These are phyloP conservation scores for Chloroceryle inda DNA, from an alignment of 2,797 vertebrate genomes.

Conservation along the genomic window DNA sequence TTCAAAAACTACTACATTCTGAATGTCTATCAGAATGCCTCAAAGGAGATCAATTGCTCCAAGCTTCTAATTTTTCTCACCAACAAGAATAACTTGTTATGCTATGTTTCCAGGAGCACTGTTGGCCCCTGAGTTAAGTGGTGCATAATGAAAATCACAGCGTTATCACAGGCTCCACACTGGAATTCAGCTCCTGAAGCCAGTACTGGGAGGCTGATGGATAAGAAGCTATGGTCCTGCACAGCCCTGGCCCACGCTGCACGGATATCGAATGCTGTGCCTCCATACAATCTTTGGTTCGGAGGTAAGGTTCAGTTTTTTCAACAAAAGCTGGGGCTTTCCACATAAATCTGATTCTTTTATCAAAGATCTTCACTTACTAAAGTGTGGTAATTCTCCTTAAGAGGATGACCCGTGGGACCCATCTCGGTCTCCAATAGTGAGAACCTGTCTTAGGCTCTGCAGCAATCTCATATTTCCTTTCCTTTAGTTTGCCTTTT, in stretches of 20 bases:
- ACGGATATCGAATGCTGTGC: not conserved
- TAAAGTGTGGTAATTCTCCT: not conserved
- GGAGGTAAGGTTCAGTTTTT: not conserved
- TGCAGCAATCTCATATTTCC: not conserved
- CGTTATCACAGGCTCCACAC: not conserved
- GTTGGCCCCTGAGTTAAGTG: not conserved
- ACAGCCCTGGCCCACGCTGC: not conserved
- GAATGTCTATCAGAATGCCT: not conserved
- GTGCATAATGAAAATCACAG: not conserved
- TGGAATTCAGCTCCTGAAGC: not conserved
- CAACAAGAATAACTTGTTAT: not conserved
- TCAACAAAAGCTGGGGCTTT: not conserved
- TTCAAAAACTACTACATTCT: not conserved
- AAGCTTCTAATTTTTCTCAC: not conserved
- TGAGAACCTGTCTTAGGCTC: not conserved
- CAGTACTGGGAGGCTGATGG: not conserved
- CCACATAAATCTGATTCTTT: not conserved
- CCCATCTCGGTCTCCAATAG: not conserved
- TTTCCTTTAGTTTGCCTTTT: not conserved
- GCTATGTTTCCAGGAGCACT: not conserved
- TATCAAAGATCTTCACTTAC: not conserved
- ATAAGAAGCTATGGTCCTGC: not conserved
- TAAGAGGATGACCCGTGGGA: not conserved
- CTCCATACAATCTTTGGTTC: not conserved
- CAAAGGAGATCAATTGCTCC: not conserved